phyloP scores from a whole-genome alignment of 1,140 invertebrate genomes.

The Pseudomyrmex sp. region DNA sequence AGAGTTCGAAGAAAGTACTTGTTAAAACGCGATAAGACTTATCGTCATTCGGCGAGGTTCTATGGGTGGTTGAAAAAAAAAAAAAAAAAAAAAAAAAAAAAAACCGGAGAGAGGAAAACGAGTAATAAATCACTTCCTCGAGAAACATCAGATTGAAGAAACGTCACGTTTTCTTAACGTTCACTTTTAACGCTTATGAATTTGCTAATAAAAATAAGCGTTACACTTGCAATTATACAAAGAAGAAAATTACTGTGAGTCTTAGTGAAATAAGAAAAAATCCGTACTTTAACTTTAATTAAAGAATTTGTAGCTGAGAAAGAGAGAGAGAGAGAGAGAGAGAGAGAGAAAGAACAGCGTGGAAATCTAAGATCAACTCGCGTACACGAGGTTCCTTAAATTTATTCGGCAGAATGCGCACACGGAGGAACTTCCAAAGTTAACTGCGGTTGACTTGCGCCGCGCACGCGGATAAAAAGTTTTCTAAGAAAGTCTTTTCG shows the following conservation, averaged over 20 bases:
- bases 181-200: not conserved
- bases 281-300: not conserved
- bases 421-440: conserved; percentile 1
- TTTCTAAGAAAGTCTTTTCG: conserved; percentile 43
- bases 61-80: not conserved
- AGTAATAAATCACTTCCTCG: conserved; percentile 25
- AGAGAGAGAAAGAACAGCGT: not conserved
- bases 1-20: not conserved
- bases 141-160: conserved; percentile 15
- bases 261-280: too few species aligned
- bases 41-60: not conserved
- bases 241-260: not conserved
- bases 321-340: not conserved
- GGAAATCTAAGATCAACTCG: not conserved
- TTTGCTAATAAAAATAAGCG: not conserved
- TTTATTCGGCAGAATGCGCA: conserved; percentile 45
- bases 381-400: conserved; percentile 14
- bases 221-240: not conserved
- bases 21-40: conserved; percentile 6
- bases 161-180: conserved; percentile 8
- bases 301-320: not conserved
- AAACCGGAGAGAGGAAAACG: not conserved
- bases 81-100: too few species aligned
- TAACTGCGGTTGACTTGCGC: not conserved
- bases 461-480: conserved; percentile 30